Percentiles rank a stretch among this genome's conserved stretches.
Conservation (phyloP, 1,140 invertebrate species). For the Calephelis nemesis region DNA sequence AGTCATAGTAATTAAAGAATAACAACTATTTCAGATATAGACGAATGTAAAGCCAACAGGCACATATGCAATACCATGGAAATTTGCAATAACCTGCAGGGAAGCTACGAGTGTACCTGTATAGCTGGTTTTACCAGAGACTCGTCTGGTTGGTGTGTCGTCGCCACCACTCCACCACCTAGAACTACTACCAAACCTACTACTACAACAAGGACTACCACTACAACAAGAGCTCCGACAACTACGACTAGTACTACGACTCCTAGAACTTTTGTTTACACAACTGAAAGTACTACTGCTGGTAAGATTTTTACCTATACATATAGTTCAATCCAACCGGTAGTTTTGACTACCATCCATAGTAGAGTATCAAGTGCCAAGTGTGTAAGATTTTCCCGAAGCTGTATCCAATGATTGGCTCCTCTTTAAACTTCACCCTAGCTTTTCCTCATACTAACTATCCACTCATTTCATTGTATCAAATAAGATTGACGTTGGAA, state of each 20-base stretch:
- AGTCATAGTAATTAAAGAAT: not conserved
- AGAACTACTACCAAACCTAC: constrained; percentile 35
- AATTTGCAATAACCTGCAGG: constrained; percentile 88
- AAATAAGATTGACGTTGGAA: too few relatives aligned
- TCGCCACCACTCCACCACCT: constrained; percentile 33
- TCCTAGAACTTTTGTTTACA: constrained; percentile 21
- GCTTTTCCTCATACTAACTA: too few relatives aligned
- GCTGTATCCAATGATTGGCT: too few relatives aligned
- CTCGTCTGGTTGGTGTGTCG: constrained; percentile 51
- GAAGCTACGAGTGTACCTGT: constrained; percentile 77
- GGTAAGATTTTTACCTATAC: constrained; percentile 21
- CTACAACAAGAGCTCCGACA: constrained; percentile 33
- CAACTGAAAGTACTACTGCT: constrained; percentile 32
- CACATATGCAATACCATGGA: constrained; percentile 90
- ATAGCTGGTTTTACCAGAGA: constrained; percentile 63
- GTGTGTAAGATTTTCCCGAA: too few relatives aligned
- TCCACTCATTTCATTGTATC: too few relatives aligned
- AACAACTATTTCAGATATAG: constrained; percentile 85
- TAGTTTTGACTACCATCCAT: too few relatives aligned
- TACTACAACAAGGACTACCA: constrained; percentile 25
- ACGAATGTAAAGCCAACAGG: constrained; percentile 91
- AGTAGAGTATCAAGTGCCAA: too few relatives aligned
- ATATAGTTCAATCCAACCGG: not conserved
- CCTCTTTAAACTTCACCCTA: too few relatives aligned
- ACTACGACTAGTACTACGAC: constrained; percentile 35